Base-by-base conservation (phyloP, 30 jellyfish, hydroid and myxozoan genomes). In the Cassiopea xamachana region DNA sequence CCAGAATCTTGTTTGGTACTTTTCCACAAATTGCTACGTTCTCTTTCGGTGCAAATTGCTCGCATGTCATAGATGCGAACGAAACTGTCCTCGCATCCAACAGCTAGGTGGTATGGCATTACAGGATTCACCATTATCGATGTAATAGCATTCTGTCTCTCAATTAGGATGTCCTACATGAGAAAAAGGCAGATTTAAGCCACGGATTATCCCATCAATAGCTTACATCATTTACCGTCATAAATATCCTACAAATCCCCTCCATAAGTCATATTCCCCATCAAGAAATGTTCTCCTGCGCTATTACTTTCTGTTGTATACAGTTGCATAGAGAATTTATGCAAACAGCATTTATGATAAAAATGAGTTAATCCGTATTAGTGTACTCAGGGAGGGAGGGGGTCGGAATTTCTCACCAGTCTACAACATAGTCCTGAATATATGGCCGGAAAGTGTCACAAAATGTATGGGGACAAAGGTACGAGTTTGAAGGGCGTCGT, bases 1-100 rank as follows among this genome's bases (percentile, higher is more conserved):
- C 97, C 97, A 10, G 94, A 76, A 45, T 50, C 83, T 69, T 79
- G 39, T 19, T 61, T 79, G 50, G 78, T 48, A 47, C 87, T 58
- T 55, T 77, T 59, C 59, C 50, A 48, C 16, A 80, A 72, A 62
- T 68, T 16, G 73, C 95, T 85, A 7, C 85, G 79, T 70, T 84
- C 91, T 60, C 48, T 59, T 48, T 61, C 83, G 2, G 97, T 83
- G 46, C 91, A 84, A 27, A 93, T 81, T 81, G 80, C 75, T 10
- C 98, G 87, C 69, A 87, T 74, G 91, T 94, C 98, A 60, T 81
- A 94, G 39, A 94, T 79, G n/a, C 96, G 89, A 2, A 90, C 96
- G 68, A 27, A 59, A 82, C 98, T 89, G 71, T 94, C 98, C 46
- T 89, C 93, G 96, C 98, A 87, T 17, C 98, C 98, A 50, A 85